Base-by-base conservation (phyloP, 2,113 vertebrate genomes). In the Acanthochromis polyacanthus region DNA sequence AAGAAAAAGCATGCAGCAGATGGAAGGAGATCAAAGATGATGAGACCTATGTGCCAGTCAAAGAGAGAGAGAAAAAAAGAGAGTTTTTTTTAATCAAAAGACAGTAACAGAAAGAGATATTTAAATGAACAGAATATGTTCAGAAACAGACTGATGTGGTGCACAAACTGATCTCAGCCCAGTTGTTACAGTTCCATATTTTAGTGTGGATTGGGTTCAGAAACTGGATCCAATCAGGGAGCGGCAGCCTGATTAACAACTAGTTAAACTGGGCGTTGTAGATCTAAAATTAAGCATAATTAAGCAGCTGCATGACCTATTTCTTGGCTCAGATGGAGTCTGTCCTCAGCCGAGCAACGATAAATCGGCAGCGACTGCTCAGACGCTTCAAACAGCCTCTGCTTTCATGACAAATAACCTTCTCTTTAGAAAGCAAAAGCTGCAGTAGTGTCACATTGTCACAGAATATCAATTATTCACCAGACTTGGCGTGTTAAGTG, bases 261-360 rank as follows among this genome's bases (percentile, higher is more conserved):
- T 72, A 36, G 70, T 80, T 63, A 80, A 69, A 78, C 43, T 68
- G 78, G 83, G 72, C 6, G 62, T 73, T 17, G 60, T 12, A 16
- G 83, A 78, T 69, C 86, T 82, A 82, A 90, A 84, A 75, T 84
- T 69, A 86, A 82, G 85, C 64, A 12, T 71, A 80, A 78, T 80
- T 80, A 79, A 85, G 80, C 36, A 51, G 85, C 88, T 78, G 19
- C 52, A 0, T 88, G 88, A 83, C 82, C 85, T 51, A 83, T 16
- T 85, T 83, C 62, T 52, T 9, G 14, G 8, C 46, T 50, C 69
- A 51, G 32, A 82, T n/a, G 46, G 45, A 86, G 45, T 59, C 66
- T 1, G 48, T 64, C 68, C 53, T 78, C 71, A 17, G 22, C 51
- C 60, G 56, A 72, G 57, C 12, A 57, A 70, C 22, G 59, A 36